Conservation (phyloP, 2,888 invertebrate species). For the Caenorhabditis imperialis region DNA sequence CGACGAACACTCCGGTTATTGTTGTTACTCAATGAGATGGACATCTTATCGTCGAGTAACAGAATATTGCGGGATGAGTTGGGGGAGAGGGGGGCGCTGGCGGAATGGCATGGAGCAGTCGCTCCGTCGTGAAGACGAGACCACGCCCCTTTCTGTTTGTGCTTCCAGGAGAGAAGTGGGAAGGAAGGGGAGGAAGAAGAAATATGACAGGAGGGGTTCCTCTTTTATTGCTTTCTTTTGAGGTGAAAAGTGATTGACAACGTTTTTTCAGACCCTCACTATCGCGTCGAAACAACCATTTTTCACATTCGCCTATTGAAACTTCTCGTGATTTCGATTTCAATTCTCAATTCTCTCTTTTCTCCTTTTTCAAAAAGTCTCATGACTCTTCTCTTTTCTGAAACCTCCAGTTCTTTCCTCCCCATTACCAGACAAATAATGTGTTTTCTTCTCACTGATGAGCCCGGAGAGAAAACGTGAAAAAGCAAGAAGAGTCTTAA, state of each 20-base stretch:
- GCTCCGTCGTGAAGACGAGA: constrained; percentile 1
- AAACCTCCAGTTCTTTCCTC: too few species aligned
- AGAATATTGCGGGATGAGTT: constrained; percentile 10
- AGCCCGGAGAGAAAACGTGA: neutral
- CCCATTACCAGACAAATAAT: constrained; percentile 37
- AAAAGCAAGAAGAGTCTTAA: constrained; percentile 3
- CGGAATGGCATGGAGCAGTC: constrained; percentile 20
- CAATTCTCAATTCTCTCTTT: too few species aligned
- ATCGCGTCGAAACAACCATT: too few species aligned
- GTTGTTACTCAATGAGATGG: constrained; percentile 49
- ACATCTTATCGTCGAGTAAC: constrained; percentile 22
- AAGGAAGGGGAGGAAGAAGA: constrained; percentile 2
- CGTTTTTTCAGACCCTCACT: too few species aligned
- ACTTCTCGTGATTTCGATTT: too few species aligned
- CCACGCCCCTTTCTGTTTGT: constrained; percentile 22
- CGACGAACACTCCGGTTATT: constrained; percentile 54
- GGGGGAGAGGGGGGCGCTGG: constrained; percentile 8
- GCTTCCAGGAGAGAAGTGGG: constrained; percentile 10
- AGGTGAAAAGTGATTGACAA: too few species aligned
- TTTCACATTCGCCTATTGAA: too few species aligned
- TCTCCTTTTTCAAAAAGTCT: constrained; percentile 20
- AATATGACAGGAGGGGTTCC: too few species aligned
- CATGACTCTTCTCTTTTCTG: constrained; percentile 33
- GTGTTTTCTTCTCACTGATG: too few species aligned
- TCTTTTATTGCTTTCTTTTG: too few species aligned